phyloP scores from a whole-genome alignment of 2,888 invertebrate genomes.

The Watsonalla binaria region DNA sequence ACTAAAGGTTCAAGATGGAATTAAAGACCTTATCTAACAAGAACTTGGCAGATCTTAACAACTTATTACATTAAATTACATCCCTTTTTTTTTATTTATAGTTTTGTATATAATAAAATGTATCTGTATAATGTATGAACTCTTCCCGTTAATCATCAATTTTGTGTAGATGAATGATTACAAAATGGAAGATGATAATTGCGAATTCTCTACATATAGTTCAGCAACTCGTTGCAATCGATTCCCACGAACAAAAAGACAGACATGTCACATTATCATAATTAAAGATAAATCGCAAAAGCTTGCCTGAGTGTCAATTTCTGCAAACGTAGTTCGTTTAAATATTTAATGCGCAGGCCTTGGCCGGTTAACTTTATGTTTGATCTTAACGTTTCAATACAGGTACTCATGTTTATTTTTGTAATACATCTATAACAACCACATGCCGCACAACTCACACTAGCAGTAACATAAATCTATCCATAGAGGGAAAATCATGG shows the following conservation, averaged over 20 bases:
- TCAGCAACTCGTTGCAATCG: slow-evolving; percentile 28
- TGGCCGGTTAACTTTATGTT: slow-evolving; percentile 35
- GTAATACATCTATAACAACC: slow-evolving; percentile 6
- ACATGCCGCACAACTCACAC: slow-evolving; percentile 1
- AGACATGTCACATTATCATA: slow-evolving; percentile 50
- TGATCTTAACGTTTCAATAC: slow-evolving; percentile 23
- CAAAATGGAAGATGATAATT: too few relatives aligned
- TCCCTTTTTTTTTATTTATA: too few relatives aligned
- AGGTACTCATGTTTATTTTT: slow-evolving; percentile 25
- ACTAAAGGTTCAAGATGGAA: too few relatives aligned
- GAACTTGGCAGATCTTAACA: too few relatives aligned
- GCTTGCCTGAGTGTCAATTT: slow-evolving; percentile 36
- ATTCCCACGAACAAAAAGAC: slow-evolving; percentile 40
- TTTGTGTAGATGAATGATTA: too few relatives aligned
- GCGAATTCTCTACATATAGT: slow-evolving; percentile 16
- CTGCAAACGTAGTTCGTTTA: slow-evolving; percentile 21
- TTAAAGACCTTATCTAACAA: too few relatives aligned
- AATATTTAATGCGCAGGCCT: slow-evolving; percentile 26
- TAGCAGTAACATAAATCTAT: not conserved
- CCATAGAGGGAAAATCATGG: not conserved
- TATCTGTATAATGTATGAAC: too few relatives aligned
- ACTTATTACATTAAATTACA: too few relatives aligned
- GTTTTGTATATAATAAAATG: too few relatives aligned
- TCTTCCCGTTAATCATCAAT: too few relatives aligned
- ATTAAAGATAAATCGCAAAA: slow-evolving; percentile 36